A percentile compares a stretch with the other conserved stretches of the same genome.
phyloP scores from a whole-genome alignment of 2,113 vertebrate genomes.

The Sinocyclocheilus maitianheensis region DNA sequence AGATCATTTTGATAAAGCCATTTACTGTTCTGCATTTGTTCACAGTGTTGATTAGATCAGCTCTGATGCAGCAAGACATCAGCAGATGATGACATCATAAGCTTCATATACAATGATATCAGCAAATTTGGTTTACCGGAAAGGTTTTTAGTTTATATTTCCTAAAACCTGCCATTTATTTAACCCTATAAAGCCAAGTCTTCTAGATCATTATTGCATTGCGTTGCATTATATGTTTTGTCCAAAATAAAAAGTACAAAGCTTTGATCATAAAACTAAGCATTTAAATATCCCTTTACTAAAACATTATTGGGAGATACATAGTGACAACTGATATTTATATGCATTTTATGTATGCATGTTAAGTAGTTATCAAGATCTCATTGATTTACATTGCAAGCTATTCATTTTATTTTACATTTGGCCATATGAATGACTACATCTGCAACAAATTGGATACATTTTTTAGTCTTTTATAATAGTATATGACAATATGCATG shows the following conservation, averaged over 20 bases:
- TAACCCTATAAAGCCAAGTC: not conserved
- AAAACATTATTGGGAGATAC: not conserved
- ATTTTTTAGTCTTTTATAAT: too few species aligned
- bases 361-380: not conserved
- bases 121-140: not conserved
- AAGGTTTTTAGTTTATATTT: not conserved
- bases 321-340: not conserved
- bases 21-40: not conserved
- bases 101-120: not conserved
- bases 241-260: not conserved
- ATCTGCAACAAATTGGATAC: not conserved
- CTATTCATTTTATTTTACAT: not conserved
- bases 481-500: too few species aligned
- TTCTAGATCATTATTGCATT: not conserved
- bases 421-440: not conserved
- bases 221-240: not conserved
- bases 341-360: not conserved
- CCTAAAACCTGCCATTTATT: not conserved
- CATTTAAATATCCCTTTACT: not conserved
- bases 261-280: not conserved
- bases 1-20: not conserved
- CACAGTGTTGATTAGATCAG: constrained; percentile 28
- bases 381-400: not conserved
- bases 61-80: constrained; percentile 3
- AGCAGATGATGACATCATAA: constrained; percentile 28